phyloP scores from a whole-genome alignment of 92 coral and sea anemone genomes.

The Isaurus tuberculatus region DNA sequence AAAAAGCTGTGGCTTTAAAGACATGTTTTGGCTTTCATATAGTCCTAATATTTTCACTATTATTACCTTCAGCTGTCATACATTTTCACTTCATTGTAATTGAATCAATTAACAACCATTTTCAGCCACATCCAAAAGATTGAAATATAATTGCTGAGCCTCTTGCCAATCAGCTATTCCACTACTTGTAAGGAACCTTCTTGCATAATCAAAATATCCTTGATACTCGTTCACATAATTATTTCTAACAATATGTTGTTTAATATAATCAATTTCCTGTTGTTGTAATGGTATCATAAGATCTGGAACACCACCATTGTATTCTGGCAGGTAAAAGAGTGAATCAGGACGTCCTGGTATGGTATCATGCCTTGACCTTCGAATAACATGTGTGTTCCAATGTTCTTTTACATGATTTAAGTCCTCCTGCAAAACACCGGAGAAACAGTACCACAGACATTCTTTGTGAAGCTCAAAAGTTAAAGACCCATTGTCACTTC shows the following conservation, averaged over 20 bases:
- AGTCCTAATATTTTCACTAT: neutral
- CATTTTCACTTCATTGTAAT: constrained; percentile 6
- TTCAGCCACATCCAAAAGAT: constrained; percentile 17
- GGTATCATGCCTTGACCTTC: constrained; percentile 51
- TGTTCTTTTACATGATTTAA: constrained; percentile 55
- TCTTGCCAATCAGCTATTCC: constrained; percentile 8
- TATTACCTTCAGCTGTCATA: neutral
- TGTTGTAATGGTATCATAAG: neutral
- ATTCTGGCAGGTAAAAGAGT: constrained; percentile 53
- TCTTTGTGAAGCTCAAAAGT: no score
- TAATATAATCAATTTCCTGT: constrained; percentile 2
- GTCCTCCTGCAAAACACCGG: constrained; percentile 38
- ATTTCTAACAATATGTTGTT: constrained; percentile 3
- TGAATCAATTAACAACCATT: constrained; percentile 1
- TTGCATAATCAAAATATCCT: constrained; percentile 39
- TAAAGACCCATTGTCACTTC: no score
- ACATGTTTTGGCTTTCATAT: neutral
- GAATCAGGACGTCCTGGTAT: constrained; percentile 61
- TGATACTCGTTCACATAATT: constrained; percentile 15
- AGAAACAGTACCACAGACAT: constrained; percentile 59
- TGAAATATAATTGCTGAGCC: constrained; percentile 13
- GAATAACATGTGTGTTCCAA: constrained; percentile 61
- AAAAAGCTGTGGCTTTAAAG: constrained; percentile 4
- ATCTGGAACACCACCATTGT: constrained; percentile 54
- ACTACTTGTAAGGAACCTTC: constrained; percentile 14